Conservation (phyloP, 2,113 vertebrate species). For the Pogona vitticeps region DNA sequence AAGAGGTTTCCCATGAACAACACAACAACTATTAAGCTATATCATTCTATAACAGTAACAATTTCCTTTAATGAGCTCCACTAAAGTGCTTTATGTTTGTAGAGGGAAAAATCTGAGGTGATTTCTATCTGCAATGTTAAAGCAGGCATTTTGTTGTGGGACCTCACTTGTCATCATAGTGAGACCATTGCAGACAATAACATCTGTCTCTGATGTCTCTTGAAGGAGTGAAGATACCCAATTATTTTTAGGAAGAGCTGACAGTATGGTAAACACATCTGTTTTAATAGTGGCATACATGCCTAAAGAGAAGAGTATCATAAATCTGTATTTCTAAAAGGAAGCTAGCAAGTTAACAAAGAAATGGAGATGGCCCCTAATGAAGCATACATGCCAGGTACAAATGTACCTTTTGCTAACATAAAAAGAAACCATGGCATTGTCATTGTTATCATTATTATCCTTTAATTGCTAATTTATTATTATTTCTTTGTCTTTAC, state of each 20-base stretch:
- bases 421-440: background rate
- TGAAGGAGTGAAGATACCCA: slow-evolving; percentile 32
- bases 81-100: slow-evolving; percentile 1
- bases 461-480: background rate
- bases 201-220: slow-evolving; percentile 20
- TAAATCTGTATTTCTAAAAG: slow-evolving; percentile 19
- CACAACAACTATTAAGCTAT: background rate
- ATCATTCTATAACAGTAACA: slow-evolving; percentile 16
- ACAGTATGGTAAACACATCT: slow-evolving; percentile 44
- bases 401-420: slow-evolving; percentile 14
- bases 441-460: too few species aligned
- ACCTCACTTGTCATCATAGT: background rate
- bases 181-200: slow-evolving; percentile 25
- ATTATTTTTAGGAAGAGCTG: slow-evolving; percentile 56
- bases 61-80: background rate
- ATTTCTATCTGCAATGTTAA: slow-evolving; percentile 21
- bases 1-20: background rate
- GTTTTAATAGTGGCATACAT: slow-evolving; percentile 50
- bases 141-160: slow-evolving; percentile 21
- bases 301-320: slow-evolving; percentile 33
- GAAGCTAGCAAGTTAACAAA: slow-evolving; percentile 5
- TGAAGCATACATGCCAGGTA: background rate
- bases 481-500: too few species aligned
- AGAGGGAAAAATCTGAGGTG: background rate
- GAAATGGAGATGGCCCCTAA: slow-evolving; percentile 33